Base-by-base conservation (phyloP, 2,888 invertebrate genomes). In the Drosophila kanekoi region DNA sequence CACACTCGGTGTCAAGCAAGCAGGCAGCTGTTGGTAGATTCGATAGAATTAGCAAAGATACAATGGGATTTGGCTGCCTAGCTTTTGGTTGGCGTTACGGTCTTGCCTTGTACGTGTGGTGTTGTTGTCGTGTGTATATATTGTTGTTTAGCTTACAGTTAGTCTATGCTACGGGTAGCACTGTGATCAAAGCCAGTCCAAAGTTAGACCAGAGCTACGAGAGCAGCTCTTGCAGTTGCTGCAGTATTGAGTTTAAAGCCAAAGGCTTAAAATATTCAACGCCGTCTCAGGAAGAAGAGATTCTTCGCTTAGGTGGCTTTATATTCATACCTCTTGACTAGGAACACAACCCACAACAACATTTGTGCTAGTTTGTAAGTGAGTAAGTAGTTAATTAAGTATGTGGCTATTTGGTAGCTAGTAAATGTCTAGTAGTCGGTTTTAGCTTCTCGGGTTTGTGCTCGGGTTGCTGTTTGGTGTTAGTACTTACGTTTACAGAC, bases 1-100 rank as follows among this genome's bases (percentile, higher is more conserved):
- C 95, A 91, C 98, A 98, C 92, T 98, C 97, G 79, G 95, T 94
- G 87, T 97, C 95, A 38, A 95, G 93, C 79, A 95, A 94, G 91
- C 98, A 98, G 54, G 96, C 94, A 77, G 96, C 96, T 96, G 85
- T 71, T 93, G 92, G 14, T 32, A 35, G 51, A 54, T 57, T 20
- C 18, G 49, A 51, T 3, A 41, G 45, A 28, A 58, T 78, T 74
- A 77, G 41, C 14, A 11, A n/a, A 13, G 23, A 32, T 28, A 2
- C 40, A 10, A 40, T 41, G 16, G 14, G 11, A 14, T 14, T 1
- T 6, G 2, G 18, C 45, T 61, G 18, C 38, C 41, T 61, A 38
- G 32, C 13, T 61, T n/a, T 51, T 60, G 20, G 20, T 63, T 66
- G 57, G 65, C 59, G 57, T 69, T 56, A 33, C 69, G 18, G 77